phyloP scores from a whole-genome alignment of 1,140 invertebrate genomes.

The Parasteatoda tepidariorum region DNA sequence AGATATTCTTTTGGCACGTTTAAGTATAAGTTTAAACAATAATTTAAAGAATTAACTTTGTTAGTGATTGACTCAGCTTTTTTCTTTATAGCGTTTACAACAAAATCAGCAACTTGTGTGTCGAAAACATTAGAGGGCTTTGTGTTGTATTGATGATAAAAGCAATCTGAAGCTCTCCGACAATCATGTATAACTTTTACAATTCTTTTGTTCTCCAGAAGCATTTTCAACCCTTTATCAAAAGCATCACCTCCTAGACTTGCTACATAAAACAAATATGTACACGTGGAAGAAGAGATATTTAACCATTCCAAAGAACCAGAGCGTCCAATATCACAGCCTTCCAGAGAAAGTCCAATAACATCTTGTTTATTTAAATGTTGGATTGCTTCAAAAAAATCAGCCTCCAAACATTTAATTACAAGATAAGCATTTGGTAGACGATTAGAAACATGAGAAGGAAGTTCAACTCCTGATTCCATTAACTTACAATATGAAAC shows the following conservation, averaged over 20 bases:
- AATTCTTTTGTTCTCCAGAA: background rate
- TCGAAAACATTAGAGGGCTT: background rate
- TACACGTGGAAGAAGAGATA: background rate
- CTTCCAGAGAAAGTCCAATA: background rate
- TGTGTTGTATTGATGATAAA: background rate
- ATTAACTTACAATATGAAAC: no score
- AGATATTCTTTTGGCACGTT: background rate
- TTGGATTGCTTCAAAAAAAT: no score
- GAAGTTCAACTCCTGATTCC: no score
- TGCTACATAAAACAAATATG: background rate
- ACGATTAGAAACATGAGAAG: no score
- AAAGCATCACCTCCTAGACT: background rate
- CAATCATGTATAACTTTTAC: slow-evolving; percentile 8
- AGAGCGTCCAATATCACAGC: background rate
- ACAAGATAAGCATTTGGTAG: no score
- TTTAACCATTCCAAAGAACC: background rate
- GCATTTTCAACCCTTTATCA: background rate
- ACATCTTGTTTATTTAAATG: background rate
- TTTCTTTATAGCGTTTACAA: background rate
- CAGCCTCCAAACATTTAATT: no score
- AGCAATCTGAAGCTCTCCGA: background rate
- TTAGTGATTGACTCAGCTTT: background rate
- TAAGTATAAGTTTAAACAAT: background rate
- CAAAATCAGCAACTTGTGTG: background rate
- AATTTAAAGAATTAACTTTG: background rate